Percentiles rank a stretch among this genome's conserved stretches.
Conservation (phyloP, 2,113 vertebrate genomes). For the Neolamprologus falcicula region DNA sequence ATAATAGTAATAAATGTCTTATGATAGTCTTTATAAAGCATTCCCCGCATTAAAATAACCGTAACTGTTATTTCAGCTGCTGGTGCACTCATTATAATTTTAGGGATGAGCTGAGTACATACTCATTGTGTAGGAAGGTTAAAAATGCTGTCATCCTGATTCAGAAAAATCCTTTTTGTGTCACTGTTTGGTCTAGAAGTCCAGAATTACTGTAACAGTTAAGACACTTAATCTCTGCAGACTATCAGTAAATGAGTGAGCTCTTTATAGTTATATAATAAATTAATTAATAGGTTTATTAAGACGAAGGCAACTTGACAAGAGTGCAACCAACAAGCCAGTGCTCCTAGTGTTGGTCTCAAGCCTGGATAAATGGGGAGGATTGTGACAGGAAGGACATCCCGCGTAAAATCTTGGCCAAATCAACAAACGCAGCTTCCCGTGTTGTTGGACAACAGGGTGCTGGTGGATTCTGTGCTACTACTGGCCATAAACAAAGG, state of each 20-base stretch:
- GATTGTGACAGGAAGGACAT: background rate
- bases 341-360: background rate
- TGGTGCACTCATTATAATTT: background rate
- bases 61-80: background rate
- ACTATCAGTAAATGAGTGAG: background rate
- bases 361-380: background rate
- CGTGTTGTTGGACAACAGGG: rapidly evolving
- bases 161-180: background rate
- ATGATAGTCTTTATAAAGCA: background rate
- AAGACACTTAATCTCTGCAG: background rate
- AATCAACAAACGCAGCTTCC: background rate
- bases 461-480: rapidly evolving
- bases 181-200: background rate
- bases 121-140: background rate
- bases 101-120: background rate
- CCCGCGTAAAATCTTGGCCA: rapidly evolving
- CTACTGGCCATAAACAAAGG: background rate
- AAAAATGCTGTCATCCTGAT: background rate
- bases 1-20: background rate
- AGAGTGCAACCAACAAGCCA: background rate
- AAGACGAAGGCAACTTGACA: rapidly evolving
- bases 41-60: background rate
- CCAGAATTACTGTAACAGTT: background rate
- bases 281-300: background rate
- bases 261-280: background rate